phyloP scores from a whole-genome alignment of 2,888 invertebrate species.

The Acleris emargana region DNA sequence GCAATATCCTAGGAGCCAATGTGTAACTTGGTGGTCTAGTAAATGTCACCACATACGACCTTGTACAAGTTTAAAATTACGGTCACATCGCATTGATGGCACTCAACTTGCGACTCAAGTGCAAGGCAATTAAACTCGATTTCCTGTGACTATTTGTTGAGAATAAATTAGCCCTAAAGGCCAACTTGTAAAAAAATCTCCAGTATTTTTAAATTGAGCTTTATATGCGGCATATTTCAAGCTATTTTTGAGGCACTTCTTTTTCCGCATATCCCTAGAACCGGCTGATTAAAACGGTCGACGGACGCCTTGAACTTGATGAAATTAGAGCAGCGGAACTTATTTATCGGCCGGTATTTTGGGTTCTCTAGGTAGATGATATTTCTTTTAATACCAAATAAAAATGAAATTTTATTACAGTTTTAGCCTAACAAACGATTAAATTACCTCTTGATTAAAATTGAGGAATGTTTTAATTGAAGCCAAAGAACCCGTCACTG shows the following conservation, averaged over 20 bases:
- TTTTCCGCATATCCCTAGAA: slow-evolving; percentile 29
- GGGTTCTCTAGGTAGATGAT: slow-evolving; percentile 7
- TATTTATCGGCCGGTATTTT: slow-evolving; percentile 23
- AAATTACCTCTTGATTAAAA: not conserved
- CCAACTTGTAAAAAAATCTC: slow-evolving; percentile 52
- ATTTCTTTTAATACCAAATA: not conserved
- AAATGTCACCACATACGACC: slow-evolving; percentile 55
- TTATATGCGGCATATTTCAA: slow-evolving; percentile 40
- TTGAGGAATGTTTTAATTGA: not conserved
- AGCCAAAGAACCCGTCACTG: slow-evolving; percentile 1
- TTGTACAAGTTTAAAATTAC: slow-evolving; percentile 54
- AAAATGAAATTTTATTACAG: too few species aligned
- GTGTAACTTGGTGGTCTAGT: slow-evolving; percentile 38
- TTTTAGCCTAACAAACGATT: not conserved
- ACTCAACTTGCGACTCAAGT: slow-evolving; percentile 53
- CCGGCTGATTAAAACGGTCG: slow-evolving; percentile 29
- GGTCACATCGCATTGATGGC: slow-evolving; percentile 40
- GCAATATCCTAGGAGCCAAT: slow-evolving; percentile 5
- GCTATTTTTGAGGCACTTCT: slow-evolving; percentile 17
- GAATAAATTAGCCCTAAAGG: slow-evolving; percentile 65
- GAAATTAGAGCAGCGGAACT: slow-evolving; percentile 35
- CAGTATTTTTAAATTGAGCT: slow-evolving; percentile 48
- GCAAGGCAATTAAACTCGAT: slow-evolving; percentile 64
- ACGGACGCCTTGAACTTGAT: slow-evolving; percentile 34
- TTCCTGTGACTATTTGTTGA: slow-evolving; percentile 58